Evolutionary conservation across 2,113 vertebrate species (phyloP).

Genomic region (Heptranchias perlo): DNA sequence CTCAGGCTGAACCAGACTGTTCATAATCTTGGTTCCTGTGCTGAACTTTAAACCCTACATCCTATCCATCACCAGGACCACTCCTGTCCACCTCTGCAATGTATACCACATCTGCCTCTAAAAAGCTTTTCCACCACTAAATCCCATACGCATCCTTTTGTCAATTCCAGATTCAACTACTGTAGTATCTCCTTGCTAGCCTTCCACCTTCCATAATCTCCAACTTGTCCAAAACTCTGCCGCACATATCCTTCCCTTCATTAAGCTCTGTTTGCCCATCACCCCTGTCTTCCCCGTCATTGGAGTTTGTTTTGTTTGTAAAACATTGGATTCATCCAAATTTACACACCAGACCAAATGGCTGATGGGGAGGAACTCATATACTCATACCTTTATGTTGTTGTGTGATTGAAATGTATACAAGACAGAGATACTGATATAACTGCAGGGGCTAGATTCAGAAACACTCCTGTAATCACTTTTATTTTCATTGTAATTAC

Average conservation of each 20-base stretch:
- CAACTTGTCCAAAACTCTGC: no score
- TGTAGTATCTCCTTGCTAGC: neutral
- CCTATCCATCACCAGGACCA: neutral
- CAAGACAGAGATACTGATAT: neutral
- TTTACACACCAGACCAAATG: neutral
- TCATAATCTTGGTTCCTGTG: neutral
- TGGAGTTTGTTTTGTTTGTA: neutral
- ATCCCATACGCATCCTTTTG: neutral
- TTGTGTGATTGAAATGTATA: neutral
- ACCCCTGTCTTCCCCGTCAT: no score
- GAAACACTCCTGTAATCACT: neutral
- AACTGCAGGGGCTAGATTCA: neutral
- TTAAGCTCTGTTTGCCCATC: no score
- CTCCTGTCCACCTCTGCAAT: neutral
- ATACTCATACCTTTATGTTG: neutral
- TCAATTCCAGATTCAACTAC: neutral
- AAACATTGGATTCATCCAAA: neutral
- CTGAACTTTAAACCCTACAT: neutral
- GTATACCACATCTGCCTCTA: neutral
- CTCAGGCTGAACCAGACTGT: neutral
- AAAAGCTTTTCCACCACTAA: neutral
- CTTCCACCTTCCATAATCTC: neutral
- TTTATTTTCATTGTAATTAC: neutral
- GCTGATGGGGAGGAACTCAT: neutral
- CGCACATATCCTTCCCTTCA: no score